phyloP scores from a whole-genome alignment of 2,888 invertebrate genomes.

The Lepidonotus clava region DNA sequence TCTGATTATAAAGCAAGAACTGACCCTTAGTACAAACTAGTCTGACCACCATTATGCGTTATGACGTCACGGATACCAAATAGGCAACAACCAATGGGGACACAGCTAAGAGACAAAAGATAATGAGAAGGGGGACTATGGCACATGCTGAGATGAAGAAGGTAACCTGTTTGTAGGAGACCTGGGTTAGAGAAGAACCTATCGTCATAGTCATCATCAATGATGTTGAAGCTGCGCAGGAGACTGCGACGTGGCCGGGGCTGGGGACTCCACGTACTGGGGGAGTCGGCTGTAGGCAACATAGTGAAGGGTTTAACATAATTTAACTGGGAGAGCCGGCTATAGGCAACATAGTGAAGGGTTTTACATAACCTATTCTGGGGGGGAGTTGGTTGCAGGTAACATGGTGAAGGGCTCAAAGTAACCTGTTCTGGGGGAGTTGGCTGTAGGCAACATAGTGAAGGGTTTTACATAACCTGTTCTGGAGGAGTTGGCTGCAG shows the following conservation, averaged over 20 bases:
- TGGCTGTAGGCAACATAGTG: background rate
- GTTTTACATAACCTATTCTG: no score
- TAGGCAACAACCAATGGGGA: no score
- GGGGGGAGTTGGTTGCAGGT: no score
- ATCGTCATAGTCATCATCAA: background rate
- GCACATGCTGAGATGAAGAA: background rate
- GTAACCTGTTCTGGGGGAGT: background rate
- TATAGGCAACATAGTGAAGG: no score
- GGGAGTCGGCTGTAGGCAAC: background rate
- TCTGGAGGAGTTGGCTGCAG: background rate
- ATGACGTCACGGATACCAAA: no score
- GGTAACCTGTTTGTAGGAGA: background rate
- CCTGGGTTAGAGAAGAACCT: background rate
- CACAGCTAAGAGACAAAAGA: no score
- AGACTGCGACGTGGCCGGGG: conserved; percentile 29
- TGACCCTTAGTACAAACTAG: no score
- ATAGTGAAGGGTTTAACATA: background rate
- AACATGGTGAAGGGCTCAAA: no score
- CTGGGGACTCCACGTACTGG: conserved; percentile 12
- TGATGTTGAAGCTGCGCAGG: conserved; percentile 13
- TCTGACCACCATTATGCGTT: no score
- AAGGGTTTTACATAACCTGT: background rate
- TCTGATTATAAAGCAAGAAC: no score
- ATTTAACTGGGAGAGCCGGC: background rate
- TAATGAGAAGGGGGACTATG: no score